phyloP scores from a whole-genome alignment of 2,113 vertebrate genomes.

The Eidolon helvum region DNA sequence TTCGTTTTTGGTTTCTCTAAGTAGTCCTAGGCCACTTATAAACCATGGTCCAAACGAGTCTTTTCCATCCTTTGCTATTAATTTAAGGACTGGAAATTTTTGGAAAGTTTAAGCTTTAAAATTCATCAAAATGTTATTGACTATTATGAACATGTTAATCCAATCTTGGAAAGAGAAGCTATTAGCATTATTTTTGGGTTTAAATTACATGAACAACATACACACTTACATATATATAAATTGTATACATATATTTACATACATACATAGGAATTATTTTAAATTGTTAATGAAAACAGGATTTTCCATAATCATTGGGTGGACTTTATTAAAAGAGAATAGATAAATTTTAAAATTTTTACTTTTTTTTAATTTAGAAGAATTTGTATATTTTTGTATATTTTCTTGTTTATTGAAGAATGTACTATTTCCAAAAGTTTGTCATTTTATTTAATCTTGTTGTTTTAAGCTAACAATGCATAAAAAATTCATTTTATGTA shows the following conservation, averaged over 20 bases:
- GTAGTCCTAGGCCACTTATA: neutral
- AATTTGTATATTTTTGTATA: neutral
- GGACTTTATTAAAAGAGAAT: neutral
- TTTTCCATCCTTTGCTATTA: neutral
- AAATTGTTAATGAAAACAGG: neutral
- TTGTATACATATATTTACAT: neutral
- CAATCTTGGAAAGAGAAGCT: neutral
- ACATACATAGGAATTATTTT: neutral
- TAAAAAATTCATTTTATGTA: neutral
- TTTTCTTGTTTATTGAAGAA: neutral
- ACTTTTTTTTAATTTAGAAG: neutral
- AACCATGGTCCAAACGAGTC: neutral
- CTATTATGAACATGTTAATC: neutral
- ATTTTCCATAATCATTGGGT: neutral
- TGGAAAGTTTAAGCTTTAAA: neutral
- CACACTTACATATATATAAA: neutral
- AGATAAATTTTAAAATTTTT: neutral
- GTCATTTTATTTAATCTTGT: neutral
- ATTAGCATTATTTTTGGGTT: neutral
- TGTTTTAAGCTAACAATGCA: neutral
- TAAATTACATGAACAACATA: neutral
- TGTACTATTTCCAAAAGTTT: neutral
- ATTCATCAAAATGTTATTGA: neutral
- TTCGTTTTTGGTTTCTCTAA: neutral
- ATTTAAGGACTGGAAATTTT: neutral